phyloP scores from a whole-genome alignment of 2,888 invertebrate genomes.

The Tenthredo amoena region DNA sequence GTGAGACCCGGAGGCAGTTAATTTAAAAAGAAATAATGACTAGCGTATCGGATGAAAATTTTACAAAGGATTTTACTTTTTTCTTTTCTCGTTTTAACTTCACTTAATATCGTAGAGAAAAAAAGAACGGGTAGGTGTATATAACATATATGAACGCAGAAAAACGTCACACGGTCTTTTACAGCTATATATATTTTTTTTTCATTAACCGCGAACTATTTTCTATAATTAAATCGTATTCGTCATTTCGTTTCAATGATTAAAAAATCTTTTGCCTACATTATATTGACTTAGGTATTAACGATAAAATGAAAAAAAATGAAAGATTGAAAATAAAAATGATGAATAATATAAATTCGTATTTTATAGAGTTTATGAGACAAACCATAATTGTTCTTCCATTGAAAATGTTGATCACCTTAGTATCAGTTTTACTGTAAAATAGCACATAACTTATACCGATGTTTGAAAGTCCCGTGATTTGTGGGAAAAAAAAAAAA shows the following conservation, averaged over 20 bases:
- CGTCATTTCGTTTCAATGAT: too few relatives aligned
- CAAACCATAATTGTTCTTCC: conserved; percentile 7
- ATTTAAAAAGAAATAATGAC: neutral
- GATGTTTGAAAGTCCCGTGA: neutral
- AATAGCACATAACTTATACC: neutral
- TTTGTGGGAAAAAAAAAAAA: neutral
- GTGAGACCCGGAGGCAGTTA: neutral
- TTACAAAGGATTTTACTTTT: neutral
- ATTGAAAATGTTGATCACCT: conserved; percentile 6
- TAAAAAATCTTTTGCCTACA: too few relatives aligned
- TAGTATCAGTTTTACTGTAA: neutral
- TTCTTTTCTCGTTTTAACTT: neutral
- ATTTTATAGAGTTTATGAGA: neutral
- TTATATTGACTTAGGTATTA: neutral
- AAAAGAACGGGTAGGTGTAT: neutral
- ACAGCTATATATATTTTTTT: neutral
- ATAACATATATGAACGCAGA: neutral
- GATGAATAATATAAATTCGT: neutral
- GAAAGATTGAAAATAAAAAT: neutral
- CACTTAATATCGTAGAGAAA: neutral
- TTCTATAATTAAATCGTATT: too few relatives aligned
- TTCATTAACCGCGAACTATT: too few relatives aligned
- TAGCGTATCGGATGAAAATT: neutral
- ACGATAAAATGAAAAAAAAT: neutral
- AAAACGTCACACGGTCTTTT: neutral